These are phyloP conservation scores for Arctia plantaginis DNA, from an alignment of 2,888 invertebrate genomes.

Conservation along the genomic window DNA sequence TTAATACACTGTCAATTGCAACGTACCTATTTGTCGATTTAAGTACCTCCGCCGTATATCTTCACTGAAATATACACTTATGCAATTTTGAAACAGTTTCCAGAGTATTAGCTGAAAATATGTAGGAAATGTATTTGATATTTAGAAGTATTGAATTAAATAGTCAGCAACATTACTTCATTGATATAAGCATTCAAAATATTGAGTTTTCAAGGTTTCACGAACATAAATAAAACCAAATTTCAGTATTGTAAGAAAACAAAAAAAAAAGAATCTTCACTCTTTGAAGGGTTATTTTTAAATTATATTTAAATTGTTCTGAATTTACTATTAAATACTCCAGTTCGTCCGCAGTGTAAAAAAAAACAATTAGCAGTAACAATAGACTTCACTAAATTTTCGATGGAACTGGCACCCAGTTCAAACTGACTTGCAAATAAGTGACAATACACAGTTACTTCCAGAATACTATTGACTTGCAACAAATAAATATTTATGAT, in stretches of 20 bases:
- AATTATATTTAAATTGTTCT: not conserved
- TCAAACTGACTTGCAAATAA: not conserved
- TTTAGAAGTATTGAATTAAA: not conserved
- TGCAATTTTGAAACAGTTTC: conserved; percentile 44
- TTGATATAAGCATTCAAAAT: too few relatives aligned
- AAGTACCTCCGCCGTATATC: conserved; percentile 77
- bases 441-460: not conserved
- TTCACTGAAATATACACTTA: conserved; percentile 69
- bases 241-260: too few relatives aligned
- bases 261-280: too few relatives aligned
- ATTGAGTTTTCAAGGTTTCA: too few relatives aligned
- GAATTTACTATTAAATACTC: not conserved
- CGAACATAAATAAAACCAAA: not conserved
- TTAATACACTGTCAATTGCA: conserved; percentile 86
- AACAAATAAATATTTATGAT: not conserved
- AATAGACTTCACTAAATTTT: not conserved
- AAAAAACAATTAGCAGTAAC: too few relatives aligned
- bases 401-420: too few relatives aligned
- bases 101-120: conserved; percentile 25
- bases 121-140: not conserved
- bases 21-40: conserved; percentile 83
- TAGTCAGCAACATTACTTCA: not conserved
- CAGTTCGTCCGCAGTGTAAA: too few relatives aligned
- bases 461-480: not conserved
- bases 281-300: not conserved